phyloP scores from a whole-genome alignment of 92 coral and sea anemone species.

The Parazoanthus darwini region DNA sequence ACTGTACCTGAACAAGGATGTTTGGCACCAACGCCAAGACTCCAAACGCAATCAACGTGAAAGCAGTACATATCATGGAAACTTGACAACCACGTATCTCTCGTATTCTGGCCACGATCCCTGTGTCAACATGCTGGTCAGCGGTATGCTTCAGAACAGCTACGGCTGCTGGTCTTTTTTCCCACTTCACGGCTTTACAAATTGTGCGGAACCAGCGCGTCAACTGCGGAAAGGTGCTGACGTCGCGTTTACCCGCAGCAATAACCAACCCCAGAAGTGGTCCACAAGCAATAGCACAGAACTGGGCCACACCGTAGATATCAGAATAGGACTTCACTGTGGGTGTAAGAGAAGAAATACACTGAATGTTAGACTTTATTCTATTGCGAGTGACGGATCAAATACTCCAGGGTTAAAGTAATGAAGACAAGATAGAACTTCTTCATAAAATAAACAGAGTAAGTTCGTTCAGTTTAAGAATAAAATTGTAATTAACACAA shows the following conservation, averaged over 20 bases:
- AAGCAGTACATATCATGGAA: constrained; percentile 19
- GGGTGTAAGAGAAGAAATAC: background rate
- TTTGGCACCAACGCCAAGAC: constrained; percentile 20
- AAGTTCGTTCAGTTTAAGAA: background rate
- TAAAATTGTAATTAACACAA: too few species aligned
- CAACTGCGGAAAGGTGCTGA: background rate
- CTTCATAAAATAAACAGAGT: background rate
- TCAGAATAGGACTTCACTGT: constrained; percentile 37
- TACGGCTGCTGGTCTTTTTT: background rate
- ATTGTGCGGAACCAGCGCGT: background rate
- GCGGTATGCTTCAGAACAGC: constrained; percentile 11
- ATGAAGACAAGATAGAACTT: background rate
- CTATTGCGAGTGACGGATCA: background rate
- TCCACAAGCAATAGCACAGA: constrained; percentile 36
- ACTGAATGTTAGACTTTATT: background rate
- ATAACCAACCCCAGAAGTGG: constrained; percentile 31
- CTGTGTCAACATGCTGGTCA: background rate
- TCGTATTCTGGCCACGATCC: background rate
- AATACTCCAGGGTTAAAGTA: too few species aligned
- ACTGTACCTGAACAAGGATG: constrained; percentile 10
- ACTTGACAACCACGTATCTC: constrained; percentile 39
- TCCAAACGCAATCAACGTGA: constrained; percentile 38
- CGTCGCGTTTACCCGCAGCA: constrained; percentile 24
- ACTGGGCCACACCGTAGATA: constrained; percentile 33
- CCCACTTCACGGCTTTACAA: background rate